These are phyloP conservation scores for Diacarnus erythraeanus DNA, from an alignment of 37 sponge, comb jelly and placozoan species.

Conservation along the genomic window DNA sequence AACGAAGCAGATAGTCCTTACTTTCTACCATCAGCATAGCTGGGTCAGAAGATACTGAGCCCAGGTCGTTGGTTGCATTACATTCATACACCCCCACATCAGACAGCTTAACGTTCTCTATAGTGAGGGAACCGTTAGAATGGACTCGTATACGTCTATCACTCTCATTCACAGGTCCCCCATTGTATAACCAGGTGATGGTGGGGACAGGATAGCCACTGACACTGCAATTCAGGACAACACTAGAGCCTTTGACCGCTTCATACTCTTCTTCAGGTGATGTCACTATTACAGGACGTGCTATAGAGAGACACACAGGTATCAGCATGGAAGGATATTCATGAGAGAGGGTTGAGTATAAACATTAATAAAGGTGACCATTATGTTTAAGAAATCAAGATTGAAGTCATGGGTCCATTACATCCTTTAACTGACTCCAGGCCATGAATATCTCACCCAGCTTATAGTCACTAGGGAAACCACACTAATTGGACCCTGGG, in stretches of 20 bases:
- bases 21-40: constrained; percentile 12
- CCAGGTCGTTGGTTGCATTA: constrained; percentile 13
- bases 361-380: no score
- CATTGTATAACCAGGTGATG: constrained; percentile 48
- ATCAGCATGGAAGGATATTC: no score
- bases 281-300: background rate
- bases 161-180: background rate
- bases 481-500: no score
- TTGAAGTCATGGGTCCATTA: no score
- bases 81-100: constrained; percentile 29
- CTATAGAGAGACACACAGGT: no score
- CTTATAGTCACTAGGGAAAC: no score
- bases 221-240: constrained; percentile 33
- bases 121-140: constrained; percentile 7
- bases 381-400: no score
- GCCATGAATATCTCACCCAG: no score
- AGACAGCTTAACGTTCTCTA: background rate
- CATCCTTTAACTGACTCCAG: no score
- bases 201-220: constrained; percentile 43
- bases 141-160: background rate
- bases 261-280: background rate
- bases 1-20: background rate
- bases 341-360: no score
- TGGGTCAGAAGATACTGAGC: constrained; percentile 4
- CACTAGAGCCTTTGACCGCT: background rate